Evolutionary conservation across 2,797 vertebrate species (phyloP).

Genomic region (Enteromius trimaculatus): DNA sequence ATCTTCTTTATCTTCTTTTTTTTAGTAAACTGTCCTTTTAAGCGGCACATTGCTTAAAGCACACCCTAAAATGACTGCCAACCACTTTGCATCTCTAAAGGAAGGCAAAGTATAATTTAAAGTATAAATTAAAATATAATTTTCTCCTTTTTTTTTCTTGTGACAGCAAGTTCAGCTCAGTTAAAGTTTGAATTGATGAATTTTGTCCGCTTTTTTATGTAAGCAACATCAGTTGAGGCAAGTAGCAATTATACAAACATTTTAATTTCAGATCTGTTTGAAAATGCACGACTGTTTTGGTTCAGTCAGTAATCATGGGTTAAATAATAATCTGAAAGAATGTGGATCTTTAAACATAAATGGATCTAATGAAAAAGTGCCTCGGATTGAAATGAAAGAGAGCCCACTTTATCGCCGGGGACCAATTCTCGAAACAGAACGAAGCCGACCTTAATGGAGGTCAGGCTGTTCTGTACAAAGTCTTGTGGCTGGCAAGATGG

Average conservation of each 20-base stretch:
- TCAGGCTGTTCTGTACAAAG: constrained; percentile 46
- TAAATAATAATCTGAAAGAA: constrained; percentile 20
- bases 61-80: neutral
- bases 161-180: neutral
- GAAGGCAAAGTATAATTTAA: neutral
- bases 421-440: constrained; percentile 22
- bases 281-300: neutral
- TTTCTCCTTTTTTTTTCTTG: neutral
- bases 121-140: neutral
- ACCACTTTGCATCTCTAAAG: constrained; percentile 6
- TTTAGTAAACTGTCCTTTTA: neutral
- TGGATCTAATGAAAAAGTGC: constrained; percentile 32
- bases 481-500: constrained; percentile 28
- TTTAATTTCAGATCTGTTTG: neutral
- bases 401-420: constrained; percentile 25
- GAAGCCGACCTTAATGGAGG: constrained; percentile 40
- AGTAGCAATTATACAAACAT: constrained; percentile 20
- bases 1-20: neutral
- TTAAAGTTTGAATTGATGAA: neutral
- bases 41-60: neutral
- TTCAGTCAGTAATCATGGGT: neutral
- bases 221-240: neutral
- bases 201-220: neutral
- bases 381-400: neutral
- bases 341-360: constrained; percentile 23